Base-by-base conservation (phyloP, 2,113 vertebrate species). In the Salvelinus fontinalis region DNA sequence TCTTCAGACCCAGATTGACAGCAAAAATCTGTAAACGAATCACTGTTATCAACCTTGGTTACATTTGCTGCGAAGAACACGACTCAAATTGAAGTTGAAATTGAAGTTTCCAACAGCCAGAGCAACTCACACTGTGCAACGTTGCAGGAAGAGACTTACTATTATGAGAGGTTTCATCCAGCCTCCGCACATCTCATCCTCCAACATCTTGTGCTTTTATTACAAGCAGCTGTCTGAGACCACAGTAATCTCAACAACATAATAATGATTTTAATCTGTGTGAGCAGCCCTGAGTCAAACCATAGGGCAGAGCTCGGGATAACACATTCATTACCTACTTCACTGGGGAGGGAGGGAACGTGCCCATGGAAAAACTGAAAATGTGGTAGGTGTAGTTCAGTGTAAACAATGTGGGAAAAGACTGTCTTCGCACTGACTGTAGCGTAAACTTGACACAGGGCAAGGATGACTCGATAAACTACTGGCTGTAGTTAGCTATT, bases 191-290 rank as follows among this genome's bases (percentile, higher is more conserved):
- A 62, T 8, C 59, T n/a, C 59, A 22, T 62, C 59, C n/a, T 29
- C 22, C n/a, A 9, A n/a, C 60, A 64, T 64, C 60, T 64, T 64
- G 60, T 67, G 65, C 31, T 67, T 67, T 67, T 67, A 67, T 67
- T 26, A 67, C 65, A 5, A 67, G 9, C 65, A 67, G 65, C 65
- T 67, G 65, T 29, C 22, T 24, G 26, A 67, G 26, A 31, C 22
- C 24, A 31, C 24, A 27, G 22, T 67, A 29, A 67, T 67, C 65
- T 27, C 24, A 67, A 29, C 65, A 12, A 12, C 29, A 27, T 12
- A 31, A 29, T 27, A 66, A 31, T n/a, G 13, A 12, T 29, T 26
- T 14, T 67, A 67, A 67, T 67, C 65, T 67, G 26, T 14, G 26
- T 26, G 65, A 14, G 26, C 4, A 14, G 9, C 26, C 62, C 18